Base-by-base conservation (phyloP, 1,140 invertebrate species). In the Ganaspis sp. region DNA sequence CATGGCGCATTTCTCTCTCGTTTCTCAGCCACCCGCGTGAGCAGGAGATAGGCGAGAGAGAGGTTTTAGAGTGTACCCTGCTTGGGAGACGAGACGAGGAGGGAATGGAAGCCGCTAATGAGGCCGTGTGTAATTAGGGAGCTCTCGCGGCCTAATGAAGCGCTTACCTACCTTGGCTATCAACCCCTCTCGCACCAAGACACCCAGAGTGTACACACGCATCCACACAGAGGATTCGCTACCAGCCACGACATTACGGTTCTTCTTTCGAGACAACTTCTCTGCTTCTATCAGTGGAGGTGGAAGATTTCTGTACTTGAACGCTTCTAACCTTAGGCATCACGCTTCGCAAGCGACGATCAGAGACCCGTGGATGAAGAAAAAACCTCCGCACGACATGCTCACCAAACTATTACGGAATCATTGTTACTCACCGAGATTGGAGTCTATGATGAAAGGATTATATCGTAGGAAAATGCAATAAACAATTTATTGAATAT, bases 141-240 rank as follows among this genome's bases (percentile, higher is more conserved):
- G 89, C 89, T 91, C 90, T 91, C 89, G 90, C 89, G 89, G 88
- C 85, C 89, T 91, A 91, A 91, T 91, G 90, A 91, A 91, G 90
- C 89, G 88, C 90, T 91, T 91, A 91, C 88, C 88, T 87, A 88
- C 86, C 87, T 88, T 87, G 87, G 85, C 86, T 89, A 86, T 83
- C 84, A 84, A 79, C 79, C 72, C 74, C 71, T 73, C 26, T 70
- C 74, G n/a, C 19, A 9, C 49, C 49, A 54, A 23, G 11, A 26
- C 73, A 74, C 72, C 81, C 42, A 77, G 77, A 76, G 79, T 69
- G 75, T 64, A 79, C 70, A 82, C 72, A 71, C 72, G 42, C 71
- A 76, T 69, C 76, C 73, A 79, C 70, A 80, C 75, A 83, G 70
- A 64, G 49, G 71, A 75, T 78, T 74, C 69, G 81, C 53, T 77